Base-by-base conservation (phyloP, 2,888 invertebrate genomes). In the Eristalis pertinax region DNA sequence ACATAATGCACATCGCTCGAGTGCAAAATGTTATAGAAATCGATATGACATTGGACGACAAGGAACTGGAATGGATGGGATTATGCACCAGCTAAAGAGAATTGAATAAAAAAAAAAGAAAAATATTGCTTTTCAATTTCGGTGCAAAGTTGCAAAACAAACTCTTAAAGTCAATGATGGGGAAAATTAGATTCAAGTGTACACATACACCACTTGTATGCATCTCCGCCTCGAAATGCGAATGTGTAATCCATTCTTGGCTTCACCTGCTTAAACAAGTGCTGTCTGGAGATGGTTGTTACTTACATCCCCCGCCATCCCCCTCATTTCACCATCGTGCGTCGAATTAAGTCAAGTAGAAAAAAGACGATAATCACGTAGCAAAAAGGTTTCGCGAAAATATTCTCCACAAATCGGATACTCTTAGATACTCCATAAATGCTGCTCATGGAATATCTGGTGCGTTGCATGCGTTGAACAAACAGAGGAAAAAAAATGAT, bases 331-430 rank as follows among this genome's bases (percentile, higher is more conserved):
- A 5, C 4, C 19, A 19, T 4, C 8, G 32, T 32, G 0, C 50
- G 19, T 19, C 8, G 50, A 70, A 86, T 35, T 86, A 65, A 58
- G 77, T 86, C 78, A 68, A 70, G 78, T 70, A 83, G 86, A 86
- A 86, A 86, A 86, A 69, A 83, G 78, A 83, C 86, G 78, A 86
- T 83, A 83, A 83, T 86, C 86, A 86, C 86, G 86, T 86, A 78
- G 65, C 56, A 69, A 78, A 69, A 78, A 82, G 82, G 58, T 82
- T 78, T 78, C 19, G 85, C 85, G 78, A 86, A 86, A 81, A 77
- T 58, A 32, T 73, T 78, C 74, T 24, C 35, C 5, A 50, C 38
- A 50, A 50, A 50, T 19, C 8, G 50, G 10, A 32, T 32, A 19
- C 50, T 50, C 50, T 50, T 15, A 19, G 43, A 43, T 43, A 15